Evolutionary conservation across 2,797 vertebrate genomes (phyloP).

Genomic region (Enoplosus armatus): DNA sequence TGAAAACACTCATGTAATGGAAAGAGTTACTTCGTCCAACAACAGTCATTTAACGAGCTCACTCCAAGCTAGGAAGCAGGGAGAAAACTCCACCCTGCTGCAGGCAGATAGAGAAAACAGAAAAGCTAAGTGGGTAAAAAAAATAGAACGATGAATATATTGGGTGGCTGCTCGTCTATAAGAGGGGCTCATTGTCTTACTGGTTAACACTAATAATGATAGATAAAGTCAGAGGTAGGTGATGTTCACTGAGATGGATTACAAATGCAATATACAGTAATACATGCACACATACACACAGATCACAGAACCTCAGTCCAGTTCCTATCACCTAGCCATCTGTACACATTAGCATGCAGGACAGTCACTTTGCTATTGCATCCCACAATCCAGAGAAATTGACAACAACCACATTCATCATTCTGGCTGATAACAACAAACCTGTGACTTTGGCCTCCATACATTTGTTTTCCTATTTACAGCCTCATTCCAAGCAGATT

Average conservation of each 20-base stretch:
- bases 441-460: slow-evolving; percentile 14
- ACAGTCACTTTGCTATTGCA: slow-evolving; percentile 31
- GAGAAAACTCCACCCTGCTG: slow-evolving; percentile 70
- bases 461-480: not conserved
- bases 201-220: not conserved
- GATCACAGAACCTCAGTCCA: not conserved
- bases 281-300: not conserved
- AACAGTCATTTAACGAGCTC: slow-evolving; percentile 68
- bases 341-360: slow-evolving; percentile 45
- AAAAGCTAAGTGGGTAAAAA: slow-evolving; percentile 31
- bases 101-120: slow-evolving; percentile 74
- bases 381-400: slow-evolving; percentile 19
- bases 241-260: not conserved
- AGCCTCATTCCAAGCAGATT: slow-evolving; percentile 8
- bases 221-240: not conserved
- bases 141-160: slow-evolving; percentile 31
- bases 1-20: slow-evolving; percentile 73
- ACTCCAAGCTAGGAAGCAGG: slow-evolving; percentile 48
- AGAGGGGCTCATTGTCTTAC: not conserved
- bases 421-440: slow-evolving; percentile 44
- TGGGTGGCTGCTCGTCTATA: slow-evolving; percentile 23
- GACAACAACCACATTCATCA: slow-evolving; percentile 5
- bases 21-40: slow-evolving; percentile 72
- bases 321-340: slow-evolving; percentile 37
- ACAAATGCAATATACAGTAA: not conserved